Evolutionary conservation across 1,140 invertebrate species (phyloP).

Genomic region (Parapsyche elsis): DNA sequence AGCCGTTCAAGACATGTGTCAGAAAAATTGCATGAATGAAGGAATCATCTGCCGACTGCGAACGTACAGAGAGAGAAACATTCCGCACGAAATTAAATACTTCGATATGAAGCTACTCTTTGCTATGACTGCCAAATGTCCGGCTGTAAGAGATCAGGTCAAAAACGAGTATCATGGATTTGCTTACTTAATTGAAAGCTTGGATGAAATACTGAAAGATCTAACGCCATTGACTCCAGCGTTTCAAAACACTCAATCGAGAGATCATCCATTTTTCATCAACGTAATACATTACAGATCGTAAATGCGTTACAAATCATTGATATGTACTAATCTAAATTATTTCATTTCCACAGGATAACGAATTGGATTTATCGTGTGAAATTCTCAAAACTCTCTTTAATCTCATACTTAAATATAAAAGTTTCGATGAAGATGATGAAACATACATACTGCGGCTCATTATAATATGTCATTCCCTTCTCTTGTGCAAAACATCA

Average conservation of each 20-base stretch:
- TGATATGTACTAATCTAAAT: not conserved
- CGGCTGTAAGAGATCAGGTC: constrained; percentile 76
- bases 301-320: not conserved
- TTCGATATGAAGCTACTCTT: constrained; percentile 92
- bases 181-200: constrained; percentile 80
- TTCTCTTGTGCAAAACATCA: constrained; percentile 74
- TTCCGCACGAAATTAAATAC: constrained; percentile 79
- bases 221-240: constrained; percentile 53
- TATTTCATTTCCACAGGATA: constrained; percentile 66
- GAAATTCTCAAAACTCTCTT: constrained; percentile 92
- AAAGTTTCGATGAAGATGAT: constrained; percentile 72
- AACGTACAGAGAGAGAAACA: constrained; percentile 70
- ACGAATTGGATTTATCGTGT: constrained; percentile 77
- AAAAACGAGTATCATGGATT: constrained; percentile 84
- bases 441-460: constrained; percentile 79
- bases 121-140: constrained; percentile 84
- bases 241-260: constrained; percentile 44
- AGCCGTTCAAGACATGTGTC: constrained; percentile 75
- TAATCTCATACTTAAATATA: constrained; percentile 76
- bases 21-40: constrained; percentile 78
- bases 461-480: constrained; percentile 76
- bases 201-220: constrained; percentile 78
- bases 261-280: constrained; percentile 58
- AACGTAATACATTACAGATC: constrained; percentile 52
- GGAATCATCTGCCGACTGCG: constrained; percentile 80